These are phyloP conservation scores for Drosophila bipectinata DNA, from an alignment of 1,140 invertebrate species.

Conservation along the genomic window DNA sequence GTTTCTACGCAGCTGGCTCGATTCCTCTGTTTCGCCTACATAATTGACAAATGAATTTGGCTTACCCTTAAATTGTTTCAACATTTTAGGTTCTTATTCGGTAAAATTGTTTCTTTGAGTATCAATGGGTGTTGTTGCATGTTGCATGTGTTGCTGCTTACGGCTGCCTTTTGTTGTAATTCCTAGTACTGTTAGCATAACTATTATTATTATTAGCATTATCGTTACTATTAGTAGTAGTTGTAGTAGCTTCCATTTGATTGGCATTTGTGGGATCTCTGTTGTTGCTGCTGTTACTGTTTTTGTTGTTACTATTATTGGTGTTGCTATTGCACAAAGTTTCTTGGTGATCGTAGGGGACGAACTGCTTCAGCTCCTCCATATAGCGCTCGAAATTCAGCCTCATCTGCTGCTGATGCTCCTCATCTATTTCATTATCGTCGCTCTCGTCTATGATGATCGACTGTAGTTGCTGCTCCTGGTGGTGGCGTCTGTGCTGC, in stretches of 20 bases:
- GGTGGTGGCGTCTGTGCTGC: conserved; percentile 17
- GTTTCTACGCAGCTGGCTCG: conserved; percentile 2
- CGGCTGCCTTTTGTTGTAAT: conserved; percentile 60
- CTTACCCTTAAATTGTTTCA: conserved; percentile 75
- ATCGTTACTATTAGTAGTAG: conserved; percentile 52
- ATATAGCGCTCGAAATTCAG: conserved; percentile 68
- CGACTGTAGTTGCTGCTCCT: conserved; percentile 37
- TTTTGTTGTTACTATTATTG: conserved; percentile 43
- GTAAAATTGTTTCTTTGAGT: conserved; percentile 56
- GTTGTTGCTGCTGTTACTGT: conserved; percentile 44
- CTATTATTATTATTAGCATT: conserved; percentile 52
- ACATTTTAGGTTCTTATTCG: conserved; percentile 62
- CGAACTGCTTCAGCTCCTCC: conserved; percentile 67
- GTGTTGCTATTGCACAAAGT: conserved; percentile 69
- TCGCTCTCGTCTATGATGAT: conserved; percentile 75
- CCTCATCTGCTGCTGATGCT: conserved; percentile 47
- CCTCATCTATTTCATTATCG: conserved; percentile 66
- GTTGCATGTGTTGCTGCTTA: conserved; percentile 16
- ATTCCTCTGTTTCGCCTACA: conserved; percentile 30
- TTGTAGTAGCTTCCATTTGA: conserved; percentile 76
- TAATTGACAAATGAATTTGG: conserved; percentile 81
- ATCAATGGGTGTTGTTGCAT: conserved; percentile 64
- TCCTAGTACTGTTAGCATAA: conserved; percentile 54
- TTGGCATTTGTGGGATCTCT: conserved; percentile 68
- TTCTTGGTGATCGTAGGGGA: conserved; percentile 38